phyloP scores from a whole-genome alignment of 2,888 invertebrate species.

The Byasa hedistus region DNA sequence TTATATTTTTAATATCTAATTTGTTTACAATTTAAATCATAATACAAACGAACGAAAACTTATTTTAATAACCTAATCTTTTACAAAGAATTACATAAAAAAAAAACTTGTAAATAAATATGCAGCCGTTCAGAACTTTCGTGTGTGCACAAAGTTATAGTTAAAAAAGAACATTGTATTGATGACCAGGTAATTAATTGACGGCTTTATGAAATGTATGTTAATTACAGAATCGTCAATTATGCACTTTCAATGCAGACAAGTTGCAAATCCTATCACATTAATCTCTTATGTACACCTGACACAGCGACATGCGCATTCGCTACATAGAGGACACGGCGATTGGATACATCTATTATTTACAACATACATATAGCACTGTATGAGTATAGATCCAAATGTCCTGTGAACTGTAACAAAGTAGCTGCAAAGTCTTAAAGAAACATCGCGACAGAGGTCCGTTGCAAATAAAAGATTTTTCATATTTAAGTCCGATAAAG shows the following conservation, averaged over 20 bases:
- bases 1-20: neutral
- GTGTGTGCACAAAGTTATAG: too few relatives aligned
- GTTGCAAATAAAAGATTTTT: neutral
- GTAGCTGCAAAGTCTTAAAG: neutral
- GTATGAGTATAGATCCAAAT: neutral
- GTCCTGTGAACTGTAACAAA: neutral
- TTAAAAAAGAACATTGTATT: neutral
- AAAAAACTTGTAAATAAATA: too few relatives aligned
- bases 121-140: too few relatives aligned
- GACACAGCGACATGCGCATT: conserved; percentile 16
- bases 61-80: too few relatives aligned
- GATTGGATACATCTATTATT: neutral
- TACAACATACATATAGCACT: neutral
- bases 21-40: too few relatives aligned
- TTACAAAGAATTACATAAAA: too few relatives aligned
- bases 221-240: conserved; percentile 13
- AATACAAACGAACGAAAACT: too few relatives aligned
- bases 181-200: conserved; percentile 1
- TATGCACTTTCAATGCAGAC: conserved; percentile 22
- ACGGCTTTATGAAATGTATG: conserved; percentile 13
- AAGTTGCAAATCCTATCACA: conserved; percentile 26
- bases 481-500: too few relatives aligned
- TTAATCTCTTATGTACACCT: conserved; percentile 29
- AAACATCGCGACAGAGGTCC: neutral
- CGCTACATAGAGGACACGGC: conserved; percentile 4